Evolutionary conservation across 2,888 invertebrate species (phyloP).

Genomic region (Meiosimyza decipiens): DNA sequence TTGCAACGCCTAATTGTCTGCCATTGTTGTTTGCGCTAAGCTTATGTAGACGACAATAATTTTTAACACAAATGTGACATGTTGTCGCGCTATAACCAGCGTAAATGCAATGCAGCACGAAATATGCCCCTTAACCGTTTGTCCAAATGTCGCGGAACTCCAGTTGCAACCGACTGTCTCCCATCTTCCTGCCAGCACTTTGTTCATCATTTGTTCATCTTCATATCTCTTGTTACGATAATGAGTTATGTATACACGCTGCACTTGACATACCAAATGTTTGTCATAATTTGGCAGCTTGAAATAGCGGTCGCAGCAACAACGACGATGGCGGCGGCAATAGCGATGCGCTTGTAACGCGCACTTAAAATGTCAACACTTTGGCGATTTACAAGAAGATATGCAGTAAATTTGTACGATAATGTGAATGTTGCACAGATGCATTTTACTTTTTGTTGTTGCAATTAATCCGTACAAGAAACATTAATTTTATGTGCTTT

Average conservation of each 20-base stretch:
- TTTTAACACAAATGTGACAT: conserved; percentile 22
- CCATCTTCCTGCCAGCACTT: not conserved
- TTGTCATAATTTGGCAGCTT: conserved; percentile 26
- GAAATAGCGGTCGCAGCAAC: not conserved
- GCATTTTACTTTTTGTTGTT: not conserved
- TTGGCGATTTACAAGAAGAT: conserved; percentile 7
- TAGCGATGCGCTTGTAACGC: not conserved
- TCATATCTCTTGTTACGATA: conserved; percentile 19
- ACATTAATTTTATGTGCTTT: not conserved
- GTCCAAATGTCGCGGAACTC: not conserved
- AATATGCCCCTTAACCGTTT: conserved; percentile 1
- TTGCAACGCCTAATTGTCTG: conserved; percentile 6
- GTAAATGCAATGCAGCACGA: not conserved
- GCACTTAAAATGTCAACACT: conserved; percentile 32
- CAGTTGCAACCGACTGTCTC: not conserved
- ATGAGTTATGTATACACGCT: conserved; percentile 26
- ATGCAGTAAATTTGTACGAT: not conserved
- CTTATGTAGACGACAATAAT: conserved; percentile 8
- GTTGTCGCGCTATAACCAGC: not conserved
- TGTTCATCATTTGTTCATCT: conserved; percentile 7
- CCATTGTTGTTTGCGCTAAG: not conserved
- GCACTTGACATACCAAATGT: conserved; percentile 19
- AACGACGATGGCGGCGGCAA: too few relatives aligned
- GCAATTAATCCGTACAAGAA: conserved; percentile 1
- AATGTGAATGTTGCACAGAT: not conserved